Percentiles rank a stretch among this genome's conserved stretches.
Evolutionary conservation across 2,797 vertebrate genomes (phyloP).

Genomic region (Lepilemur ruficaudatus): DNA sequence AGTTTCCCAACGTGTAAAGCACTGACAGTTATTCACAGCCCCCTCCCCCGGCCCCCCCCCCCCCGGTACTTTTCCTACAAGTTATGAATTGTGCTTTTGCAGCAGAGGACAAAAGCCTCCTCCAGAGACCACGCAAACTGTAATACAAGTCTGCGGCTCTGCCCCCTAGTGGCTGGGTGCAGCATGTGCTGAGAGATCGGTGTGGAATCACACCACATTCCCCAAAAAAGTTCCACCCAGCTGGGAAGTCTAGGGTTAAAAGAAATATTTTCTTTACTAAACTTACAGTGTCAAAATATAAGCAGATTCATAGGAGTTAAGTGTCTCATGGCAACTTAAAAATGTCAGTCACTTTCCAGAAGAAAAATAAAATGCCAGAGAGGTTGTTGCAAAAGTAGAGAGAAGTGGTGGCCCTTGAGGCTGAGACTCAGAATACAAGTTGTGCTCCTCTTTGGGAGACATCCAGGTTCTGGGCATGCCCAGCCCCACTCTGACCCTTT

Average conservation of each 20-base stretch:
- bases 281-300: neutral
- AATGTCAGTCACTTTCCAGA: neutral
- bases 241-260: neutral
- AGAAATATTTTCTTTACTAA: neutral
- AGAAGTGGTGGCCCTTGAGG: neutral
- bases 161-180: constrained; percentile 20
- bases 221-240: neutral
- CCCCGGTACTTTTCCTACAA: neutral
- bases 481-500: too few relatives aligned
- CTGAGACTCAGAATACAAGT: neutral
- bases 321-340: neutral
- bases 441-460: too few relatives aligned
- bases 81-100: rapidly evolving
- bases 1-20: neutral
- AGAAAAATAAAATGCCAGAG: neutral
- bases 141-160: neutral
- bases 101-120: neutral
- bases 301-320: neutral
- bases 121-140: rapidly evolving
- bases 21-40: neutral
- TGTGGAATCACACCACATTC: neutral
- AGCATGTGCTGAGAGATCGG: rapidly evolving
- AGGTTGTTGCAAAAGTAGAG: neutral
- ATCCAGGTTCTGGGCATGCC: too few relatives aligned
- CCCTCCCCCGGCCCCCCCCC: rapidly evolving